Evolutionary conservation across 2,797 vertebrate genomes (phyloP).

Genomic region (Gallinago solitaria): DNA sequence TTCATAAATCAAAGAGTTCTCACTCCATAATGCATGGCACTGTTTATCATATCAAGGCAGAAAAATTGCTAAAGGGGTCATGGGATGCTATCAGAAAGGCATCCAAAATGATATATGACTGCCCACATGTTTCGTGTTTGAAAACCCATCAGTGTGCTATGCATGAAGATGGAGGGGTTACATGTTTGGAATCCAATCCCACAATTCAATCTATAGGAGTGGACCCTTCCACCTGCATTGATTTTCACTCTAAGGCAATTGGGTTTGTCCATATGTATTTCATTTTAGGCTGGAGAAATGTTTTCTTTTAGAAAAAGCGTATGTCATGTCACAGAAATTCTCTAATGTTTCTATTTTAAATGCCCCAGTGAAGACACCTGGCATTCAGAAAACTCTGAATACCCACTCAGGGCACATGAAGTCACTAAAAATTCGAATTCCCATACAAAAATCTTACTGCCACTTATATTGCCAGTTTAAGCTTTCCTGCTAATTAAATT

Average conservation of each 20-base stretch:
- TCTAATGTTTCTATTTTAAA: not conserved
- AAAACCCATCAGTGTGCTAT: not conserved
- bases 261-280: not conserved
- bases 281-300: not conserved
- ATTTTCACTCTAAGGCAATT: not conserved
- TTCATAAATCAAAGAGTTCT: slow-evolving; percentile 20
- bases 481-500: not conserved
- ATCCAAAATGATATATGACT: not conserved
- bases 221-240: not conserved
- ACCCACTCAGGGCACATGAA: not conserved
- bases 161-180: not conserved
- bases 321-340: not conserved
- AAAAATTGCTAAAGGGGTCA: slow-evolving; percentile 3
- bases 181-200: not conserved
- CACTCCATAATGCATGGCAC: not conserved
- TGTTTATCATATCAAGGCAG: not conserved
- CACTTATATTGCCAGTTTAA: not conserved
- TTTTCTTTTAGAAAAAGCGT: not conserved
- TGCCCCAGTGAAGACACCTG: not conserved
- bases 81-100: not conserved
- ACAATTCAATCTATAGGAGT: not conserved
- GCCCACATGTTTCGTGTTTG: not conserved
- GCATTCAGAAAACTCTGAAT: not conserved
- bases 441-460: not conserved
- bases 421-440: not conserved